phyloP scores from a whole-genome alignment of 2,113 vertebrate species.

The Geococcyx californianus region DNA sequence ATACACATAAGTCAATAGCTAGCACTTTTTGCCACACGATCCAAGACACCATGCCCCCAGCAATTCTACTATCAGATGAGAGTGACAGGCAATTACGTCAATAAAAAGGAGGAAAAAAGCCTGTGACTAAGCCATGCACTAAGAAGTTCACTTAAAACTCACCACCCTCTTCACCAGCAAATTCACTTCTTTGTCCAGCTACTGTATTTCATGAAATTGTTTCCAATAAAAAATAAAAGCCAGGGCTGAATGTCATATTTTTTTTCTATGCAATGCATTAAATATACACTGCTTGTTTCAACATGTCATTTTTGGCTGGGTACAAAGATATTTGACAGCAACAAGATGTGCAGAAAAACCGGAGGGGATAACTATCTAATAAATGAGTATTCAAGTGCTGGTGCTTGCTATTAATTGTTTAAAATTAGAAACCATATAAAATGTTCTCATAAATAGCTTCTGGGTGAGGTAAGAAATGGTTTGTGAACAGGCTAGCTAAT shows the following conservation, averaged over 20 bases:
- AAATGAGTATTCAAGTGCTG: constrained; percentile 35
- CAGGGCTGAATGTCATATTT: not conserved
- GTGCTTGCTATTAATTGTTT: constrained; percentile 36
- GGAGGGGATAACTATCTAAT: constrained; percentile 10
- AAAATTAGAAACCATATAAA: constrained; percentile 53
- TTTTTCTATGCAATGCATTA: not conserved
- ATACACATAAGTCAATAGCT: constrained; percentile 37
- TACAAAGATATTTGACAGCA: constrained; percentile 35
- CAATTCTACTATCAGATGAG: constrained; percentile 58
- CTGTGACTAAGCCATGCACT: constrained; percentile 17
- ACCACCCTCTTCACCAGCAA: not conserved
- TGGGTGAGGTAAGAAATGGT: constrained; percentile 48
- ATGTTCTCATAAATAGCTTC: constrained; percentile 63
- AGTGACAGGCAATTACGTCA: constrained; percentile 60
- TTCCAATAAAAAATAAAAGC: not conserved
- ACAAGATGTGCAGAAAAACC: constrained; percentile 22
- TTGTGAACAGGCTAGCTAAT: constrained; percentile 34
- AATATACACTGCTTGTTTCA: constrained; percentile 10
- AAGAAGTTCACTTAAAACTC: constrained; percentile 52
- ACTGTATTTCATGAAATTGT: not conserved
- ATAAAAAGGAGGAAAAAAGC: constrained; percentile 49
- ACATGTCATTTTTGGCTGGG: constrained; percentile 18
- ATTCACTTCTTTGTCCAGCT: not conserved
- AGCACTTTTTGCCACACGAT: constrained; percentile 44
- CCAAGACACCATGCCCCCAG: constrained; percentile 55